phyloP scores from a whole-genome alignment of 2,113 vertebrate genomes.

The Australoheros scitulus region DNA sequence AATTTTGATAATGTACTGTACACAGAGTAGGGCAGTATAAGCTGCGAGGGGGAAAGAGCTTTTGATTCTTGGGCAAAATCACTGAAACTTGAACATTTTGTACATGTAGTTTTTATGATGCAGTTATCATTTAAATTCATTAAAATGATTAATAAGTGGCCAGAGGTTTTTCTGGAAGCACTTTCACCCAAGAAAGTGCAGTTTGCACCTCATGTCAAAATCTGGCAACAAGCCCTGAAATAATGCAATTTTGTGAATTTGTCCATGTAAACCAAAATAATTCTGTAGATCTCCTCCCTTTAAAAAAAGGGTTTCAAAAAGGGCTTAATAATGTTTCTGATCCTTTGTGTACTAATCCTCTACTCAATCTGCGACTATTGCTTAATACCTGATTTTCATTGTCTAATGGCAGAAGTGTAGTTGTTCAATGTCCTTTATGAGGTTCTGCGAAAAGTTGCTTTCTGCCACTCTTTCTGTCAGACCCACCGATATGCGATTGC shows the following conservation, averaged over 20 bases:
- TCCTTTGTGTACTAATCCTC: not conserved
- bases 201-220: not conserved
- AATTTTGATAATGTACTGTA: not conserved
- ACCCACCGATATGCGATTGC: not conserved
- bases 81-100: not conserved
- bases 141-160: not conserved
- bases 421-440: accelerated
- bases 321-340: not conserved
- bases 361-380: not conserved
- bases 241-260: too few relatives aligned
- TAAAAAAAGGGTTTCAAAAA: not conserved
- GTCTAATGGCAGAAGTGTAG: not conserved
- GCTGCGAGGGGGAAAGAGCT: not conserved
- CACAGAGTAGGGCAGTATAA: too few relatives aligned
- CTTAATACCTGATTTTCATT: not conserved
- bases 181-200: not conserved
- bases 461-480: not conserved
- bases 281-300: too few relatives aligned
- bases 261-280: not conserved
- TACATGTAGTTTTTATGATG: not conserved
- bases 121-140: not conserved
- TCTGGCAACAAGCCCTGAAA: not conserved
- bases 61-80: not conserved
- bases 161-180: not conserved
- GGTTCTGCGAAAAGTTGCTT: not conserved